A percentile compares a stretch with the other conserved stretches of the same genome.
Conservation (phyloP, 1,140 invertebrate species). For the Epicauta chinensis region DNA sequence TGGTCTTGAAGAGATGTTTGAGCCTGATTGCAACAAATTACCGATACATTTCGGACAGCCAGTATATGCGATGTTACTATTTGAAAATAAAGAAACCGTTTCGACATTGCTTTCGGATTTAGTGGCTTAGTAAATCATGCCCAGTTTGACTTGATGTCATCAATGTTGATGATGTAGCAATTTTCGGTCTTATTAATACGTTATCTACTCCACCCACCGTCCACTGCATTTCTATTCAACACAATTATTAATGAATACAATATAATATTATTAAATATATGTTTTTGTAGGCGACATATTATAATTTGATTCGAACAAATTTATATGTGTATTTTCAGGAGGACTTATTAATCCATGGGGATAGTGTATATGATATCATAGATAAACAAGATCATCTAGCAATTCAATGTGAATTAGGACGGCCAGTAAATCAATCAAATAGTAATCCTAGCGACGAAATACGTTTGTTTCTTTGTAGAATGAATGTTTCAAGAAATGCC, state of each 20-base stretch:
- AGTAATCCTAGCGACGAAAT: slow-evolving; percentile 51
- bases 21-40: no score
- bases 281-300: not conserved
- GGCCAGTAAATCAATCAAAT: slow-evolving; percentile 55
- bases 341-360: slow-evolving; percentile 96
- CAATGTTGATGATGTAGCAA: slow-evolving; percentile 33
- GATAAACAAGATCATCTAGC: slow-evolving; percentile 97
- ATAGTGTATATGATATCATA: slow-evolving; percentile 98
- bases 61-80: no score
- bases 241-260: not conserved
- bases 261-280: slow-evolving; percentile 1
- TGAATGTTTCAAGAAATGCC: slow-evolving; percentile 96
- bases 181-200: slow-evolving; percentile 27
- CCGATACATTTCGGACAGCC: no score
- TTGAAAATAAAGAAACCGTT: not conserved
- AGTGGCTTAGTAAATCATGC: not conserved
- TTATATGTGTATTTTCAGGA: slow-evolving; percentile 62
- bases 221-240: slow-evolving; percentile 12
- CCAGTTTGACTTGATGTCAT: slow-evolving; percentile 32
- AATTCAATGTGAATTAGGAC: slow-evolving; percentile 86
- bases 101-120: slow-evolving; percentile 17
- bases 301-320: not conserved
- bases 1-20: no score
- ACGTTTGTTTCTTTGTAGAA: slow-evolving; percentile 92
- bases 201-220: slow-evolving; percentile 19